These are phyloP conservation scores for Corydoras sp. DNA, from an alignment of 2,113 vertebrate genomes.

Conservation along the genomic window DNA sequence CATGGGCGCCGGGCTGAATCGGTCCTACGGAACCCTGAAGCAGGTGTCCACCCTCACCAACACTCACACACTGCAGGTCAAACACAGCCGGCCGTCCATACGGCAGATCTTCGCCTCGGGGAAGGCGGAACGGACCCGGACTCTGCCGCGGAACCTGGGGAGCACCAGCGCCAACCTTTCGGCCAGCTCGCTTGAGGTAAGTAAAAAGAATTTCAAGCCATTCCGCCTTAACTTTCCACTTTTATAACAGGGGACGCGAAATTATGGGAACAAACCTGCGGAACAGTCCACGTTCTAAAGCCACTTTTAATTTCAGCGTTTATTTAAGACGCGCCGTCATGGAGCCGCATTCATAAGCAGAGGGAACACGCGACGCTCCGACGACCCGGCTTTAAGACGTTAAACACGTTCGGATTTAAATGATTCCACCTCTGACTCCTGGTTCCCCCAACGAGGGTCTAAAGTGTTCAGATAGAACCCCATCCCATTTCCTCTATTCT, in stretches of 20 bases:
- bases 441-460: too few relatives aligned
- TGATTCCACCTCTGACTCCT: too few relatives aligned
- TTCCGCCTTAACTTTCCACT: not conserved
- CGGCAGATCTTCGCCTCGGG: constrained; percentile 84
- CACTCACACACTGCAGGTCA: constrained; percentile 85
- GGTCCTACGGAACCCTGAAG: constrained; percentile 89
- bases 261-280: not conserved
- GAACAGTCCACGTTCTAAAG: not conserved
- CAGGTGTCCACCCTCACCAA: constrained; percentile 64
- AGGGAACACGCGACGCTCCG: too few relatives aligned
- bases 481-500: too few relatives aligned
- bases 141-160: constrained; percentile 92
- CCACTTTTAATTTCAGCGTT: not conserved
- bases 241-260: not conserved
- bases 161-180: constrained; percentile 82
- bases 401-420: too few relatives aligned
- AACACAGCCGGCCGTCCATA: constrained; percentile 82
- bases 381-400: too few relatives aligned
- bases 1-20: constrained; percentile 81
- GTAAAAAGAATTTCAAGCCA: constrained; percentile 47
- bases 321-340: not conserved
- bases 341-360: too few relatives aligned
- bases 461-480: too few relatives aligned
- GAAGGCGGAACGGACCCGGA: constrained; percentile 87
- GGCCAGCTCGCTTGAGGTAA: constrained; percentile 94